Conservation (phyloP, 1,140 invertebrate species). For the Drosophila paulistorum region DNA sequence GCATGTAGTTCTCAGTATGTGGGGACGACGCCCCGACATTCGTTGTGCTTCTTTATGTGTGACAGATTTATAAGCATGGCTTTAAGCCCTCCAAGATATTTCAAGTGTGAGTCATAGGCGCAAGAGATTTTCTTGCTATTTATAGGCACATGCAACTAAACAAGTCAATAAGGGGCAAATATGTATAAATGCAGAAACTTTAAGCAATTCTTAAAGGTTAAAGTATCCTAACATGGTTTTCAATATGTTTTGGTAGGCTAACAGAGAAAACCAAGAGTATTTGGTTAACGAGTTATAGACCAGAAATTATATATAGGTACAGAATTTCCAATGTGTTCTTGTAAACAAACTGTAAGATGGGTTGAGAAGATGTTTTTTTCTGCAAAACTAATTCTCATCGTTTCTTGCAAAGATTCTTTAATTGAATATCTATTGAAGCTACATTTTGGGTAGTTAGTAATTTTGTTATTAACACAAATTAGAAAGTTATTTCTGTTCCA, state of each 20-base stretch:
- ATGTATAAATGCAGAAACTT: no score
- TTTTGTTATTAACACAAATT: no score
- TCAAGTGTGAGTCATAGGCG: constrained; percentile 12
- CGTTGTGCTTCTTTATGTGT: constrained; percentile 50
- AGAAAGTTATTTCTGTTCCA: not conserved
- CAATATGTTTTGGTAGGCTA: not conserved
- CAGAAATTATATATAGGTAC: no score
- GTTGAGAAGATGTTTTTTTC: no score
- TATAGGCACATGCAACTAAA: constrained; percentile 48
- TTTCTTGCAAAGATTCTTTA: no score
- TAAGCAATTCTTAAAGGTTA: not conserved
- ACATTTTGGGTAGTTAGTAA: no score
- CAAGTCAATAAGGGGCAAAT: not conserved
- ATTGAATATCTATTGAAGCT: no score
- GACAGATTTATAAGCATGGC: constrained; percentile 59
- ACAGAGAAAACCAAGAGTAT: no score
- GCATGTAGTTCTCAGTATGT: not conserved
- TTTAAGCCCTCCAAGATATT: constrained; percentile 40
- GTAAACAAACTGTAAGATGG: no score
- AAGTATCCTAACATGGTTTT: not conserved
- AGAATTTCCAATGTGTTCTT: no score
- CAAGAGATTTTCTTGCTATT: constrained; percentile 37
- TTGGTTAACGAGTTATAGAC: no score
- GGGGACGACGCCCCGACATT: constrained; percentile 33
- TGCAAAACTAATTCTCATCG: no score